These are phyloP conservation scores for Pollenia labialis DNA, from an alignment of 2,888 invertebrate genomes.

Conservation along the genomic window DNA sequence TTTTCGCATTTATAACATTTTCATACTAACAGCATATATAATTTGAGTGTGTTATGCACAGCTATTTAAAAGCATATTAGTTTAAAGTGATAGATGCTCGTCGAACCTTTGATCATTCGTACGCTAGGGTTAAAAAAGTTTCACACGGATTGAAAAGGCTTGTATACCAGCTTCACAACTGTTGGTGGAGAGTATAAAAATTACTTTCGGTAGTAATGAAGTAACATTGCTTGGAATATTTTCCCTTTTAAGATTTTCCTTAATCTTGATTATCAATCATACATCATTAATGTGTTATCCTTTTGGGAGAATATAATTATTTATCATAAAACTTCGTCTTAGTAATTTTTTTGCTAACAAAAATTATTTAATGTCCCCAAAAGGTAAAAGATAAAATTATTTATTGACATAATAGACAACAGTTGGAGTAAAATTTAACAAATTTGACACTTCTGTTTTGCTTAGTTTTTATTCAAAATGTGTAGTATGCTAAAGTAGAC, in stretches of 20 bases:
- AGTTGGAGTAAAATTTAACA: slow-evolving; percentile 30
- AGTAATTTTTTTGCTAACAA: slow-evolving; percentile 1
- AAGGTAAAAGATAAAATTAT: slow-evolving; percentile 51
- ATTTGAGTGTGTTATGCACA: too few relatives aligned
- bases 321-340: neutral
- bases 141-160: too few relatives aligned
- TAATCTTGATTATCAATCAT: slow-evolving; percentile 39
- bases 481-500: slow-evolving; percentile 6
- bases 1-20: too few relatives aligned
- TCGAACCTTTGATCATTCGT: too few relatives aligned
- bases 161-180: too few relatives aligned
- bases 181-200: too few relatives aligned
- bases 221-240: neutral
- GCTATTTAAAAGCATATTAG: too few relatives aligned
- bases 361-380: slow-evolving; percentile 33
- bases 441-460: slow-evolving; percentile 53
- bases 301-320: neutral
- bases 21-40: too few relatives aligned
- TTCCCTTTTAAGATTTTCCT: neutral
- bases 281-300: slow-evolving; percentile 33
- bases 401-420: slow-evolving; percentile 26
- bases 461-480: neutral
- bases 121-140: too few relatives aligned
- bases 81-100: too few relatives aligned
- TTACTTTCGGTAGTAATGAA: neutral